Evolutionary conservation across 2,888 invertebrate genomes (phyloP).

Genomic region (Campoplex capitator): DNA sequence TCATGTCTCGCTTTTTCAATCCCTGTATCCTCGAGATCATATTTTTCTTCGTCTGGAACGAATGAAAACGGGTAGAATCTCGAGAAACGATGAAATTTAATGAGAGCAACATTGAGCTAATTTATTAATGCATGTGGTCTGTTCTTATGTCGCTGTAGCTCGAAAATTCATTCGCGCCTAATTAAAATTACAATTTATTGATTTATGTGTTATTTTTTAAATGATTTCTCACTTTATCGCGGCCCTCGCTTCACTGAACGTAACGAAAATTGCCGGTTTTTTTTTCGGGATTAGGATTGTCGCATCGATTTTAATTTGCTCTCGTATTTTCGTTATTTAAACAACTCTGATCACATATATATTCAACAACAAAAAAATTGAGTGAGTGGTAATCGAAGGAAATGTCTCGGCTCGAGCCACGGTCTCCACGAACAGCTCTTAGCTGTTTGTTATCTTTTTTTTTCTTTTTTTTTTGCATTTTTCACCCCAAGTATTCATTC

Average conservation of each 20-base stretch:
- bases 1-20: neutral
- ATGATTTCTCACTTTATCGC: constrained; percentile 14
- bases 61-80: neutral
- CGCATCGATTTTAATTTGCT: neutral
- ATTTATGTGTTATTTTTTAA: neutral
- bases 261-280: constrained; percentile 4
- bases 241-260: neutral
- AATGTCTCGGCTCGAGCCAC: constrained; percentile 36
- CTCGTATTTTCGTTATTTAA: neutral
- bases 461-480: constrained; percentile 18
- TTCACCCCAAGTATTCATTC: constrained; percentile 39
- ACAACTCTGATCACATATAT: constrained; percentile 32
- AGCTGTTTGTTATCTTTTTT: constrained; percentile 4
- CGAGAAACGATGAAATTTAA: neutral
- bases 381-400: constrained; percentile 39
- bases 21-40: constrained; percentile 6
- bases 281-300: constrained; percentile 15
- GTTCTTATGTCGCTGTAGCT: neutral
- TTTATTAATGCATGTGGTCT: neutral
- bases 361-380: constrained; percentile 25
- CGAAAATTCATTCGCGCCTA: neutral
- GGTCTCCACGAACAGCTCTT: constrained; percentile 48
- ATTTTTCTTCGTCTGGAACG: neutral
- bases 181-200: neutral
- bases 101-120: constrained; percentile 26